phyloP scores from a whole-genome alignment of 2,888 invertebrate species.

The Morpho helenor region DNA sequence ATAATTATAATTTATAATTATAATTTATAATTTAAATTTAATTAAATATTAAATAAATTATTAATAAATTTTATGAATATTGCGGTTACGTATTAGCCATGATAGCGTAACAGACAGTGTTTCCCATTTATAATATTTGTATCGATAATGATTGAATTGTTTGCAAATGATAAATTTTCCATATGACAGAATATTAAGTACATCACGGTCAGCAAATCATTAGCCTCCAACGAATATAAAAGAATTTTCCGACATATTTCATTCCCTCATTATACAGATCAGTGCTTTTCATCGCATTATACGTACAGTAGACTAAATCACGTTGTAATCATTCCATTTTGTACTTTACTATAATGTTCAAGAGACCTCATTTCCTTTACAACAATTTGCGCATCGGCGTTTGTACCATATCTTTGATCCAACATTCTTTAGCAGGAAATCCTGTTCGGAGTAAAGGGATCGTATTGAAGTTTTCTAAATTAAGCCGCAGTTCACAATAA shows the following conservation, averaged over 20 bases:
- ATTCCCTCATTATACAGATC: slow-evolving; percentile 28
- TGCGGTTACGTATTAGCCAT: too few relatives aligned
- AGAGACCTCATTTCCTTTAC: slow-evolving; percentile 7
- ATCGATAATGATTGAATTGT: too few relatives aligned
- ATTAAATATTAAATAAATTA: too few relatives aligned
- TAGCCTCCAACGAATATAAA: slow-evolving; percentile 12
- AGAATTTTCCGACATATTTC: slow-evolving; percentile 24
- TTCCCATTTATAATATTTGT: too few relatives aligned
- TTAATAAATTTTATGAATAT: too few relatives aligned
- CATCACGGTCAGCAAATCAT: slow-evolving; percentile 14
- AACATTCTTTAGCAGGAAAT: slow-evolving; percentile 34
- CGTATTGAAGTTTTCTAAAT: slow-evolving; percentile 30
- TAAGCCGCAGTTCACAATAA: slow-evolving; percentile 25
- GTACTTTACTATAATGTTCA: neutral
- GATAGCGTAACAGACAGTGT: too few relatives aligned
- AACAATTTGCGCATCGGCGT: neutral
- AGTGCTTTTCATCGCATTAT: slow-evolving; percentile 24
- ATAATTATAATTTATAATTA: too few relatives aligned
- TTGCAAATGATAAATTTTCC: neutral
- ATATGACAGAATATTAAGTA: neutral
- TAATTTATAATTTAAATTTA: too few relatives aligned
- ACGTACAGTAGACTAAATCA: slow-evolving; percentile 7
- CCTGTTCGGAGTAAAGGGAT: slow-evolving; percentile 30
- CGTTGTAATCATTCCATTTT: neutral
- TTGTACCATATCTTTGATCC: slow-evolving; percentile 32